Conservation (phyloP, 2,113 vertebrate species). For the Daubentonia madagascariensis region DNA sequence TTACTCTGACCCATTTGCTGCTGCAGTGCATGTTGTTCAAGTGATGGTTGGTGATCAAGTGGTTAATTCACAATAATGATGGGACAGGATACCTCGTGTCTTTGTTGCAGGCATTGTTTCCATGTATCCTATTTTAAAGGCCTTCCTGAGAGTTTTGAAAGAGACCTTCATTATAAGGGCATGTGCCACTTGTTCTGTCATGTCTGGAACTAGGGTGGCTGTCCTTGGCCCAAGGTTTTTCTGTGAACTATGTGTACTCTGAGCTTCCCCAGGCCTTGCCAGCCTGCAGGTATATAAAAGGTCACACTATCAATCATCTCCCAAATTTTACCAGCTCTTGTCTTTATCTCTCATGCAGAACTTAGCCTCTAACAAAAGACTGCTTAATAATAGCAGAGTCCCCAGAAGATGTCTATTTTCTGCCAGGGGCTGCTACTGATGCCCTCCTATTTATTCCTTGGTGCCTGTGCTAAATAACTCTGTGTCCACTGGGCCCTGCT, state of each 20-base stretch:
- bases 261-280: not conserved
- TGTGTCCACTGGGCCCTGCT: not conserved
- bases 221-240: not conserved
- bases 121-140: slow-evolving; percentile 1
- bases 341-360: slow-evolving; percentile 13
- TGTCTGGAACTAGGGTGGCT: not conserved
- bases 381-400: not conserved
- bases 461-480: not conserved
- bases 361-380: slow-evolving; percentile 22
- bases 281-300: not conserved
- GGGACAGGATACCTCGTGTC: not conserved
- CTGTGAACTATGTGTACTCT: not conserved
- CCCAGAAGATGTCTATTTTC: not conserved
- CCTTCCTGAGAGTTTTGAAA: slow-evolving; percentile 12
- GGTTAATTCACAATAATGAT: slow-evolving; percentile 52
- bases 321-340: slow-evolving; percentile 15
- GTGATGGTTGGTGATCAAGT: slow-evolving; percentile 30
- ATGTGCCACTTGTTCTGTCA: slow-evolving; percentile 5
- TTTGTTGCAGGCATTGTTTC: slow-evolving; percentile 30
- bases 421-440: not conserved
- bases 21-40: not conserved
- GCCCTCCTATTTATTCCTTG: not conserved
- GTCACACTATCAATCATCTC: not conserved
- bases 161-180: slow-evolving; percentile 8
- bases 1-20: slow-evolving; percentile 50